phyloP scores from a whole-genome alignment of 2,888 invertebrate species.

The Euspilapteryx auroguttella region DNA sequence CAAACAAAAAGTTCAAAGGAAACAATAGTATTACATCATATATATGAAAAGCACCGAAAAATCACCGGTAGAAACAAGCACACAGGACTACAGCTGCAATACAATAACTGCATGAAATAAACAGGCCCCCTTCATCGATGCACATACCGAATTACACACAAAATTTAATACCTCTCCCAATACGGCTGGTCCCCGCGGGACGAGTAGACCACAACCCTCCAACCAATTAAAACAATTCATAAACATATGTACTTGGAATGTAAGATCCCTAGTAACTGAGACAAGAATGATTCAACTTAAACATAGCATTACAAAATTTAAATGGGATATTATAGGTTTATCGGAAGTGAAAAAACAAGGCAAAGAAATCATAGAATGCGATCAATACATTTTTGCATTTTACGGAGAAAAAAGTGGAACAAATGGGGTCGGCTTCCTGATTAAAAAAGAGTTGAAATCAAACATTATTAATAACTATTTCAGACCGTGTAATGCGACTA shows the following conservation, averaged over 20 bases:
- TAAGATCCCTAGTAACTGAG: not conserved
- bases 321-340: conserved; percentile 1
- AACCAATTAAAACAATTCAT: not conserved
- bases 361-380: not conserved
- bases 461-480: too few relatives aligned
- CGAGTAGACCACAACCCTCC: too few relatives aligned
- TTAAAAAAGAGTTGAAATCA: too few relatives aligned
- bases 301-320: not conserved
- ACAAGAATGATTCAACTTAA: not conserved
- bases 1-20: too few relatives aligned
- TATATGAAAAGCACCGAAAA: too few relatives aligned
- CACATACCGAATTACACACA: not conserved
- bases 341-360: not conserved
- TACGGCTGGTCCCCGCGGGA: conserved; percentile 1
- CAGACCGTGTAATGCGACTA: too few relatives aligned
- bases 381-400: not conserved
- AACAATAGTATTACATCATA: too few relatives aligned
- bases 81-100: not conserved
- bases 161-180: too few relatives aligned
- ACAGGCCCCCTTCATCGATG: too few relatives aligned
- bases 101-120: not conserved
- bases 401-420: not conserved
- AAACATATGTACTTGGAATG: conserved; percentile 1
- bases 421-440: conserved; percentile 1
- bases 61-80: too few relatives aligned